Base-by-base conservation (phyloP, 1,140 invertebrate species). In the Portunus trituberculatus region DNA sequence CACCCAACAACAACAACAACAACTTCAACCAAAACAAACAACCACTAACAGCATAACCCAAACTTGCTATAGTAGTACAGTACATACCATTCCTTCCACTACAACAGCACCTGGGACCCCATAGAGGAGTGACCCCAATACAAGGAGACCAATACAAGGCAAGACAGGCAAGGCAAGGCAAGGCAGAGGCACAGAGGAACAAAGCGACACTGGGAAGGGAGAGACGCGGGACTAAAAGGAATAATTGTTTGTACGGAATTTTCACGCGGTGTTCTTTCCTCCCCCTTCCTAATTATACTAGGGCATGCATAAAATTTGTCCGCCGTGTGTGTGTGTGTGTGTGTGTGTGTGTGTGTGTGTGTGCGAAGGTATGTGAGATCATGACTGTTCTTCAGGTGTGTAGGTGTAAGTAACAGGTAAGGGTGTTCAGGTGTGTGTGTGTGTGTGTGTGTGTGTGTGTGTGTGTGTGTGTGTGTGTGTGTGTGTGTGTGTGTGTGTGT, bases 311-410 rank as follows among this genome's bases (percentile, higher is more conserved):
- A n/a, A n/a, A 76, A 76, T 76, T 76, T 7, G 4, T 7, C n/a
- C 0, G 4, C 20, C n/a, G 6, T 76, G 67, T 76, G 67, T 76
- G 67, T 76, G 67, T 76, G 67, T 76, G 67, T 76, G 67, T 76
- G 67, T 76, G 67, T 76, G 67, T 76, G 67, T 76, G 67, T 76
- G 67, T 76, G 67, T 76, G 67, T 76, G 67, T 76, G 67, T 76
- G 67, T 76, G n/a, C n/a, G n/a, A 7, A 20, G 7, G 59, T 76
- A 20, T 76, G 10, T 10, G 59, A 14, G 48, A 52, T 7, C 6
- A 52, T 6, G 48, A 52, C 6, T 52, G 48, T 52, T n/a, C 6
- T 52, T 6, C 48, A 52, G 48, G 48, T 52, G 14, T 52, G 48
- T 52, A 7, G 6, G 48, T 52, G 48, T 52, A 14, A 14, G 48